phyloP scores from a whole-genome alignment of 92 coral and sea anemone species.

The Siderastrea radians region DNA sequence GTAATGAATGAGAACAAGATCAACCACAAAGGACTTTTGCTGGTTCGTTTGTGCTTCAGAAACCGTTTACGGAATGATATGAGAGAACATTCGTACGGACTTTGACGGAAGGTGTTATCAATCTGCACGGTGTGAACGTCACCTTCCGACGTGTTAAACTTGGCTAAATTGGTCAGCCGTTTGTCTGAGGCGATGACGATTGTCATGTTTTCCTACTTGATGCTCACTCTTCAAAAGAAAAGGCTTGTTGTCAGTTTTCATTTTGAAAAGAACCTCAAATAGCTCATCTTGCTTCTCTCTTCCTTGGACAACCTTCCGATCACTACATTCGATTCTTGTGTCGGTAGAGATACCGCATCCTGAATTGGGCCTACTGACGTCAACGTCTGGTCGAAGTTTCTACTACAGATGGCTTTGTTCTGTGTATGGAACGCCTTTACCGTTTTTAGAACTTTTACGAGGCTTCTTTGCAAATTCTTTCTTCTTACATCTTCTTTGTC shows the following conservation, averaged over 20 bases:
- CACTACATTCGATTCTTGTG: slow-evolving; percentile 44
- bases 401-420: slow-evolving; percentile 46
- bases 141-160: slow-evolving; percentile 37
- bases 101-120: slow-evolving; percentile 54
- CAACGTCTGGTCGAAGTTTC: slow-evolving; percentile 27
- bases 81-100: slow-evolving; percentile 62
- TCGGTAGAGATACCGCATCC: slow-evolving; percentile 13
- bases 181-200: slow-evolving; percentile 31
- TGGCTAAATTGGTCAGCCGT: slow-evolving; percentile 25
- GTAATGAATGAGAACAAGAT: not conserved
- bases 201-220: slow-evolving; percentile 29
- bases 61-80: slow-evolving; percentile 47
- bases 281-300: slow-evolving; percentile 49
- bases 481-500: slow-evolving; percentile 13
- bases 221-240: slow-evolving; percentile 29
- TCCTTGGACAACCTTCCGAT: slow-evolving; percentile 28
- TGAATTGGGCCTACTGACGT: slow-evolving; percentile 19
- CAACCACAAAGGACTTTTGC: slow-evolving; percentile 31
- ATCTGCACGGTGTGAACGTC: slow-evolving; percentile 48
- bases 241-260: slow-evolving; percentile 56
- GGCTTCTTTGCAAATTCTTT: slow-evolving; percentile 4
- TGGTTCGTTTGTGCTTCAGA: slow-evolving; percentile 18
- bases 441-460: slow-evolving; percentile 9
- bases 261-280: slow-evolving; percentile 38
- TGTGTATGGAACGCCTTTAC: slow-evolving; percentile 4